Conservation (phyloP, 2,797 vertebrate species). For the Clamator glandarius region DNA sequence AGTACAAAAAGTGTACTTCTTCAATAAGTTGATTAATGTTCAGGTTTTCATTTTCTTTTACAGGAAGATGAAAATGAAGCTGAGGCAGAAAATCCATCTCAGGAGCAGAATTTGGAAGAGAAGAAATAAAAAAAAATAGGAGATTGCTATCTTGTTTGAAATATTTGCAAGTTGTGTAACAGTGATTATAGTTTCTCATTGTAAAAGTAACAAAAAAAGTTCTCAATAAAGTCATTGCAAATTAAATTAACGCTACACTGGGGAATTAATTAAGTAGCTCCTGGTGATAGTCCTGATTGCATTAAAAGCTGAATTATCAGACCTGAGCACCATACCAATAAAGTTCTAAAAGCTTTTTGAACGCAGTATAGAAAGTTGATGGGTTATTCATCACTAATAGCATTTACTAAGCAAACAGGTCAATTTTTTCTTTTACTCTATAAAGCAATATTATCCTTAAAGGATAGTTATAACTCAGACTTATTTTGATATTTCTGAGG, state of each 20-base stretch:
- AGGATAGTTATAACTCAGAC: conserved; percentile 31
- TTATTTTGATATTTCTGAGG: conserved; percentile 31
- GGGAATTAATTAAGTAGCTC: conserved; percentile 69
- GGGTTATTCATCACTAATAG: conserved; percentile 26
- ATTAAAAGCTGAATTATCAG: conserved; percentile 54
- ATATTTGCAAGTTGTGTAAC: conserved; percentile 65
- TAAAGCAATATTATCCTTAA: conserved; percentile 49
- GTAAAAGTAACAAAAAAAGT: conserved; percentile 74
- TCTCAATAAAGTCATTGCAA: conserved; percentile 81
- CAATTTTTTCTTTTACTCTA: background rate
- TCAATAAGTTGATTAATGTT: conserved; percentile 53
- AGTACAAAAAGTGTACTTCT: background rate
- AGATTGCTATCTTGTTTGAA: conserved; percentile 64
- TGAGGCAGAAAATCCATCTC: conserved; percentile 77
- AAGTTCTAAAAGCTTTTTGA: conserved; percentile 48
- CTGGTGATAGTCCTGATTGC: conserved; percentile 61
- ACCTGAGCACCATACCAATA: background rate
- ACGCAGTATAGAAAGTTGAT: background rate
- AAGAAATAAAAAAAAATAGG: conserved; percentile 84
- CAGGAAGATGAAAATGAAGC: conserved; percentile 89
- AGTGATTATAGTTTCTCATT: conserved; percentile 76
- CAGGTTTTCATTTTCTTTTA: conserved; percentile 75
- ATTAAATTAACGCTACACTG: conserved; percentile 68
- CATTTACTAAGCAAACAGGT: conserved; percentile 55
- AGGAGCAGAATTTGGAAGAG: conserved; percentile 84